Conservation (phyloP, 2,797 vertebrate species). For the Nannoperca obscura region DNA sequence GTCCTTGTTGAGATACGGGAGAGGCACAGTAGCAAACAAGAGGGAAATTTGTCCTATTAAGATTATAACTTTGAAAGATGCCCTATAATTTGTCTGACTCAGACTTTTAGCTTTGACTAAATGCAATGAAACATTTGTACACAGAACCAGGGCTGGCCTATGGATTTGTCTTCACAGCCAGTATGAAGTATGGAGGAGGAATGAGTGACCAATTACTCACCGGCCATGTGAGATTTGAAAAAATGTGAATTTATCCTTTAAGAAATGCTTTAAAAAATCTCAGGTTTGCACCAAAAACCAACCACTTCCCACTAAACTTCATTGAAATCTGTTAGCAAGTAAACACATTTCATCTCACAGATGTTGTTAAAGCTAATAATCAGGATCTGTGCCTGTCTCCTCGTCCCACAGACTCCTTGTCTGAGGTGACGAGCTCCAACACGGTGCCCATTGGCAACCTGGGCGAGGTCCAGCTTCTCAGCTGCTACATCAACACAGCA, state of each 20-base stretch:
- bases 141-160: no score
- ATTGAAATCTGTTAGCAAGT: neutral
- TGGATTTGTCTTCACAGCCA: no score
- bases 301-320: neutral
- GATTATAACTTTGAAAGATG: no score
- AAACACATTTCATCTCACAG: neutral
- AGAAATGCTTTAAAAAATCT: neutral
- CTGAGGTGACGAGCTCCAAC: constrained; percentile 55
- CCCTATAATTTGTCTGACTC: no score
- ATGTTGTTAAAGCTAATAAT: neutral
- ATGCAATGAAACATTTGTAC: no score
- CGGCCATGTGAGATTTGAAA: neutral
- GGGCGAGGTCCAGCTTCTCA: constrained; percentile 68
- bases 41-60: no score
- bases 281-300: neutral
- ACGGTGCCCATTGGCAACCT: constrained; percentile 73
- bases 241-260: neutral
- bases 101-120: no score
- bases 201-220: neutral
- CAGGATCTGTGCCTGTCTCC: neutral
- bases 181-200: no score
- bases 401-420: constrained; percentile 28
- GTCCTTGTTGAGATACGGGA: neutral
- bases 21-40: no score
- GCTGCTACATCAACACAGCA: constrained; percentile 64